phyloP scores from a whole-genome alignment of 2,113 vertebrate genomes.

The Phalacrocorax pelagicus region DNA sequence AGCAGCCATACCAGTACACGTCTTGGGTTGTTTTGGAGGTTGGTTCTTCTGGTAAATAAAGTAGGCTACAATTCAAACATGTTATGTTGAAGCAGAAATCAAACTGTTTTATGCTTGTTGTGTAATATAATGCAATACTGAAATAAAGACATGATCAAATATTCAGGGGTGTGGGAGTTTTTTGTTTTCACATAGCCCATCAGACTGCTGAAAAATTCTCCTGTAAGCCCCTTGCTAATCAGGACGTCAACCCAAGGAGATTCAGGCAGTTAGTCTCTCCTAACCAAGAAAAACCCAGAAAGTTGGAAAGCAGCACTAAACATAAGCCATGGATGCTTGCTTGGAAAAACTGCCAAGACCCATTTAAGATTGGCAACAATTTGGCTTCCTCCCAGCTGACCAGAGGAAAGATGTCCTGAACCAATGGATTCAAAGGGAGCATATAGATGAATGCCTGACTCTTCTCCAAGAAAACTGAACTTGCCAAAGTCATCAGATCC shows the following conservation, averaged over 20 bases:
- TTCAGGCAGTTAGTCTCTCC: neutral
- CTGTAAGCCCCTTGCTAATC: neutral
- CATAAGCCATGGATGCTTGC: neutral
- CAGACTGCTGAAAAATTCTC: neutral
- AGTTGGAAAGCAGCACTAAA: neutral
- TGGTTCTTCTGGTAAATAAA: slow-evolving; percentile 16
- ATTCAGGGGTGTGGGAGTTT: neutral
- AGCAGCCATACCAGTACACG: neutral
- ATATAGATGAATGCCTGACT: neutral
- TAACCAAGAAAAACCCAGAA: neutral
- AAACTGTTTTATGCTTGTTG: neutral
- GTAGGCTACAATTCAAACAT: neutral
- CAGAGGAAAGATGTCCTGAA: slow-evolving; percentile 28
- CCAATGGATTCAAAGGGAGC: slow-evolving; percentile 2
- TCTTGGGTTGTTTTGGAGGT: neutral
- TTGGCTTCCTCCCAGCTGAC: slow-evolving; percentile 20
- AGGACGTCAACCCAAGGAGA: neutral
- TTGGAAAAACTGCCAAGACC: slow-evolving; percentile 16
- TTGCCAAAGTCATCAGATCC: slow-evolving; percentile 11
- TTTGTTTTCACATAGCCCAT: neutral
- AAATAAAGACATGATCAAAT: neutral
- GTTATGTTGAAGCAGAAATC: neutral
- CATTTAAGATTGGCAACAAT: neutral
- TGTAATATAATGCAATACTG: neutral
- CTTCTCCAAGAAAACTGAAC: neutral